phyloP scores from a whole-genome alignment of 2,888 invertebrate genomes.

The Nasonia oneida region DNA sequence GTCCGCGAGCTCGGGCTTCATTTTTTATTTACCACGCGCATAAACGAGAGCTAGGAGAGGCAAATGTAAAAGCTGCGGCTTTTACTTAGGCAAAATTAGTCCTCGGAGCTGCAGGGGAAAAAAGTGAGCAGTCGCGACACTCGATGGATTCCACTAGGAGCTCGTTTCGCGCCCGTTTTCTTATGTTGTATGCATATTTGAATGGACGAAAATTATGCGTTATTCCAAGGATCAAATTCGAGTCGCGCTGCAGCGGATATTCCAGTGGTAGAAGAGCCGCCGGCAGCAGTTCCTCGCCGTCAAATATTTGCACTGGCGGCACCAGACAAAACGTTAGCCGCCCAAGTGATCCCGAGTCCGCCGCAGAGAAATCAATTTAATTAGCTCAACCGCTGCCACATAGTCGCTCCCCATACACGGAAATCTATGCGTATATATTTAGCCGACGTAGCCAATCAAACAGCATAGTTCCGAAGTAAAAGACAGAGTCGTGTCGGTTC shows the following conservation, averaged over 20 bases:
- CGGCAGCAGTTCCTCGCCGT: background rate
- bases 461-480: background rate
- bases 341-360: background rate
- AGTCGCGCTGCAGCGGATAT: no score
- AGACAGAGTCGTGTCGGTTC: background rate
- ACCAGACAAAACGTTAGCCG: background rate
- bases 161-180: background rate
- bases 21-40: slow-evolving; percentile 36
- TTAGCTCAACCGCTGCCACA: background rate
- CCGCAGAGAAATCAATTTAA: background rate
- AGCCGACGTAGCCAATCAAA: background rate
- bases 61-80: slow-evolving; percentile 19
- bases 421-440: slow-evolving; percentile 8
- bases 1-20: background rate
- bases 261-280: background rate
- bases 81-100: slow-evolving; percentile 40
- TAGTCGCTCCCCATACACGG: background rate
- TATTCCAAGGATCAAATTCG: no score
- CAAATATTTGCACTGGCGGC: background rate
- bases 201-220: no score
- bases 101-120: background rate
- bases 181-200: background rate
- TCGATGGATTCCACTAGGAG: slow-evolving; percentile 15
- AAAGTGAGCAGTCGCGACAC: background rate
- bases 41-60: background rate